Conservation (phyloP, 2,113 vertebrate genomes). For the Chloropsis cyanopogon region DNA sequence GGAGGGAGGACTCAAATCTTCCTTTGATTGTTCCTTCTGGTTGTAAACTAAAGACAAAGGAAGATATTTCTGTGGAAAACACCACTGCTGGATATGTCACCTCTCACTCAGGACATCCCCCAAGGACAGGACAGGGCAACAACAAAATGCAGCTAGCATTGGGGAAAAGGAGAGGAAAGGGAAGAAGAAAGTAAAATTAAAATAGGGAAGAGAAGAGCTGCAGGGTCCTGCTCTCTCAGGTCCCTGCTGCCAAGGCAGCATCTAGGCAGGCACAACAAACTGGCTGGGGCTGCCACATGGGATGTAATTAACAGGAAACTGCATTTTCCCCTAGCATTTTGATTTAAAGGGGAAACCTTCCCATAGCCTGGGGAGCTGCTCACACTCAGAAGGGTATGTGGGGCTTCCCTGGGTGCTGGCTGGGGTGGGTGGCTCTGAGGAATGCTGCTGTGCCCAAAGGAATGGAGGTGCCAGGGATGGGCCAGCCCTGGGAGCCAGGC, state of each 20-base stretch:
- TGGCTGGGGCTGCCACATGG: neutral
- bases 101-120: accelerated
- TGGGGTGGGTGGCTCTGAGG: accelerated
- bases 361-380: neutral
- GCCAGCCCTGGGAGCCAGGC: too few relatives aligned
- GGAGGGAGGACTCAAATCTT: neutral
- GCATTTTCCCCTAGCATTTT: neutral
- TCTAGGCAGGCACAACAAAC: neutral
- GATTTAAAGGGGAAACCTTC: neutral
- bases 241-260: neutral
- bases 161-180: neutral
- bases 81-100: neutral
- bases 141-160: neutral
- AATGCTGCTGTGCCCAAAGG: neutral
- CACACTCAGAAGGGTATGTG: neutral
- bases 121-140: neutral
- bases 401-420: neutral
- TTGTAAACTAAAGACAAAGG: neutral
- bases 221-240: neutral
- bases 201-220: neutral
- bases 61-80: neutral
- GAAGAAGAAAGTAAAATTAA: neutral
- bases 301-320: neutral
- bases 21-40: neutral
- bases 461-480: neutral